A percentile compares a stretch with the other conserved stretches of the same genome.
phyloP scores from a whole-genome alignment of 2,113 vertebrate genomes.

The Speoplatyrhinus poulsoni region DNA sequence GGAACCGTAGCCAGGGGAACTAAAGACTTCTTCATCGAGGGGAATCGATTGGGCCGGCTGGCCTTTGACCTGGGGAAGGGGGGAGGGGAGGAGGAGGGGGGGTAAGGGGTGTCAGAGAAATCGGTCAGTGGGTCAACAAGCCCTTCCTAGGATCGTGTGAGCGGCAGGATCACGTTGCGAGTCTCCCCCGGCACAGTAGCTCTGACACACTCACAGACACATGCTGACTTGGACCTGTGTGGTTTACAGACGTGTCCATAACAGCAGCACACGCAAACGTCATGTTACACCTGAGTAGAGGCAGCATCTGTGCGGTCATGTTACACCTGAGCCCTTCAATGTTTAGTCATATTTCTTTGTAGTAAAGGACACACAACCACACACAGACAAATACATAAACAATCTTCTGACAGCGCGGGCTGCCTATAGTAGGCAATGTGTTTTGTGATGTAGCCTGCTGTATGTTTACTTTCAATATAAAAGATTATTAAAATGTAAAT shows the following conservation, averaged over 20 bases:
- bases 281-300: background rate
- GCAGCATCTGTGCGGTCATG: conserved; percentile 3
- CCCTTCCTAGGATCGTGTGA: conserved; percentile 60
- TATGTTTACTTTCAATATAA: background rate
- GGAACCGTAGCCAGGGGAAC: conserved; percentile 39
- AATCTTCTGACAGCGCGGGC: background rate
- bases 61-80: conserved; percentile 75
- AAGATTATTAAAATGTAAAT: too few relatives aligned
- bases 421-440: too few relatives aligned
- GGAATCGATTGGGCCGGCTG: conserved; percentile 72
- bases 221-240: conserved; percentile 61
- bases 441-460: background rate
- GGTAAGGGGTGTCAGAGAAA: conserved; percentile 20
- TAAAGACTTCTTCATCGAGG: conserved; percentile 66
- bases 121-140: conserved; percentile 56
- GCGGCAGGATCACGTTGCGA: conserved; percentile 68
- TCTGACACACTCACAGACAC: conserved; percentile 63
- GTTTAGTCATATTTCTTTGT: conserved; percentile 65
- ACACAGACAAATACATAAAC: conserved; percentile 11
- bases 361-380: conserved; percentile 73
- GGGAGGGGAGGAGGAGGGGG: conserved; percentile 1
- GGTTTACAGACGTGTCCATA: conserved; percentile 32
- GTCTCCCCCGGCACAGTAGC: conserved; percentile 61
- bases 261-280: conserved; percentile 16
- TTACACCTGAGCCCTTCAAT: background rate